These are phyloP conservation scores for Acanthosepion esculentum DNA, from an alignment of 2,888 invertebrate genomes.

Conservation along the genomic window DNA sequence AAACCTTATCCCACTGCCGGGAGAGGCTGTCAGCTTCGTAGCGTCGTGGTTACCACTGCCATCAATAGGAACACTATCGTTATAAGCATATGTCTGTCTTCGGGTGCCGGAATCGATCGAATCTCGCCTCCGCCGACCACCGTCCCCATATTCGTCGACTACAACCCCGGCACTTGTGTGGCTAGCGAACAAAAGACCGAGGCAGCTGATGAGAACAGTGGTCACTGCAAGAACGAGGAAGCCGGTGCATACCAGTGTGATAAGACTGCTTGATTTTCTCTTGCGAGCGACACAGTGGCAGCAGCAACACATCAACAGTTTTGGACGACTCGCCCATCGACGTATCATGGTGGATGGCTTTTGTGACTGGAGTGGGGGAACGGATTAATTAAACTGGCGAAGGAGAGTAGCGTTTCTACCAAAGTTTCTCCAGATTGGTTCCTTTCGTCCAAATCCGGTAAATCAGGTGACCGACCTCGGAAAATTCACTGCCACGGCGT, in stretches of 20 bases:
- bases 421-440: background rate
- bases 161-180: background rate
- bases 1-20: background rate
- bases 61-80: background rate
- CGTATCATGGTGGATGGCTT: background rate
- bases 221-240: background rate
- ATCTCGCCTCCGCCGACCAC: background rate
- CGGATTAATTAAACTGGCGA: background rate
- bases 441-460: background rate
- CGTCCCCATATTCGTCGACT: background rate
- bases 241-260: background rate
- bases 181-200: background rate
- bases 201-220: background rate
- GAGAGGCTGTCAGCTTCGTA: background rate
- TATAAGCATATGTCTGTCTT: background rate
- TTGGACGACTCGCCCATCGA: background rate
- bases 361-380: background rate
- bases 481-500: background rate
- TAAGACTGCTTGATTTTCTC: background rate
- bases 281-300: background rate
- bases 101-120: background rate
- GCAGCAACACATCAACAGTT: background rate
- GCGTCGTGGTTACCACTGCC: background rate
- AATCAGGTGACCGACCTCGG: background rate
- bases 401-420: background rate